These are phyloP conservation scores for Euwallacea fornicatus DNA, from an alignment of 1,140 invertebrate genomes.

Conservation along the genomic window DNA sequence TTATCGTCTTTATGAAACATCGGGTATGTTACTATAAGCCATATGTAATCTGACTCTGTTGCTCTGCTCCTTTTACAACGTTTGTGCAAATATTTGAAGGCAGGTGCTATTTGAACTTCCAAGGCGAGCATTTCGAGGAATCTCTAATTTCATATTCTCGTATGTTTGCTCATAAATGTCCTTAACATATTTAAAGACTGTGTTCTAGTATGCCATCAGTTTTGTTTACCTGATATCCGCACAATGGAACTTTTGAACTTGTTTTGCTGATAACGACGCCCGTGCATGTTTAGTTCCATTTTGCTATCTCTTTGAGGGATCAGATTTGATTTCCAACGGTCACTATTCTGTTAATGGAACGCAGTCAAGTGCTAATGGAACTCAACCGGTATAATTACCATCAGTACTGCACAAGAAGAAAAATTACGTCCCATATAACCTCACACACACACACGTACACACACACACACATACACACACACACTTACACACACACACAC, in stretches of 20 bases:
- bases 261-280: background rate
- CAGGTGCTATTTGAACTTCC: constrained; percentile 8
- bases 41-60: background rate
- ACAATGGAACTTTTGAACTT: background rate
- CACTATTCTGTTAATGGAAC: no score
- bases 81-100: constrained; percentile 13
- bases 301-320: background rate
- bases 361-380: no score
- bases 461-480: background rate
- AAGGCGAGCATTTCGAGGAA: background rate
- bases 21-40: no score
- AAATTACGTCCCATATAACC: background rate
- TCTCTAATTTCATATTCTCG: background rate
- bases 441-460: background rate
- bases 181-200: background rate
- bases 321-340: background rate
- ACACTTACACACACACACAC: background rate
- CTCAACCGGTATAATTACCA: no score
- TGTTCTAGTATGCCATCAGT: background rate
- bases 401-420: background rate
- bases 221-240: background rate
- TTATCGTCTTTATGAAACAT: background rate
- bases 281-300: background rate
- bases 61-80: constrained; percentile 3
- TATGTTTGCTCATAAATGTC: background rate